Evolutionary conservation across 2,888 invertebrate genomes (phyloP), one percentile per base, ranked within the genome.

Genomic region (Microplitis manilae): DNA sequence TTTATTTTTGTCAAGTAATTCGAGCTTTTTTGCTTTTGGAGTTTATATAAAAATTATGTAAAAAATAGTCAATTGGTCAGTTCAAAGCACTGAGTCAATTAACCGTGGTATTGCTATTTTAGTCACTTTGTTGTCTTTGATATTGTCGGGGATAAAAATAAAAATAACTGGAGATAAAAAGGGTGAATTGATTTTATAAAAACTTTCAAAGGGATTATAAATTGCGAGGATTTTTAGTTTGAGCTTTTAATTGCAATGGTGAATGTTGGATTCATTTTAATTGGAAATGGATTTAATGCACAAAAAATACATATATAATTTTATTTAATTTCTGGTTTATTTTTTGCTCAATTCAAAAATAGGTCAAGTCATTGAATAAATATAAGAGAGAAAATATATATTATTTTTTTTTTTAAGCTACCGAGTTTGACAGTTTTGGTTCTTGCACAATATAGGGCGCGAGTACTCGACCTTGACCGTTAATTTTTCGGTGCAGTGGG

Each of bases 401-500:
- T 50, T 1, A 50, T 1, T 50, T 50, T 13, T n/a, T 9, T 50
- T 50, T 50, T 9, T 9, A 9, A 50, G 9, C 2, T 50, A 50
- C 2, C 13, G 50, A 8, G 2, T 6, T 50, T 50, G 1, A 4
- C 8, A 15, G 39, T 72, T 72, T 20, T 6, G 38, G 15, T 39
- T 50, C 15, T 9, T 30, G 30, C 30, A 30, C 30, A 20, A 73
- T 73, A 65, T 50, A 60, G 9, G 60, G 13, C 50, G 62, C 70
- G 68, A 39, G 62, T 15, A 70, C 67, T 67, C 74, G 68, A 77
- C 77, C 77, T 77, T 77, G 77, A 69, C 77, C 74, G 62, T 59
- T 9, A 64, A 70, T 30, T 59, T 41, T 38, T 20, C 50, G 74
- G 65, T 40, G 69, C 71, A 74, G 67, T 39, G 64, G 41, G 74